phyloP scores from a whole-genome alignment of 2,888 invertebrate species.

The Hypena proboscidalis region DNA sequence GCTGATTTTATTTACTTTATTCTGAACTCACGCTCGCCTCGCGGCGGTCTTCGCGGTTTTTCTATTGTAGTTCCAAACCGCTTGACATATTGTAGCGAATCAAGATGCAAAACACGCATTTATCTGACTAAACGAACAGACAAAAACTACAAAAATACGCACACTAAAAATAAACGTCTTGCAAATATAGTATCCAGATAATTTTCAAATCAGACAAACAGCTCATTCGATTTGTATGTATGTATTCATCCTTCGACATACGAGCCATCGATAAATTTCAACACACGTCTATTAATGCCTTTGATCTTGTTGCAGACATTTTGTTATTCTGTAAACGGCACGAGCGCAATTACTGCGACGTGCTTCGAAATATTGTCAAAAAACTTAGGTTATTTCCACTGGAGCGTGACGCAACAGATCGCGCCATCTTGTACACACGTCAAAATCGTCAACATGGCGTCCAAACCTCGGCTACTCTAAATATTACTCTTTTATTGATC shows the following conservation, averaged over 20 bases:
- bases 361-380: conserved; percentile 74
- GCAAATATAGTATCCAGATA: conserved; percentile 42
- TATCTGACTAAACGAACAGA: conserved; percentile 30
- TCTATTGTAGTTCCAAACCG: conserved; percentile 36
- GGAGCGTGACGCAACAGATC: conserved; percentile 50
- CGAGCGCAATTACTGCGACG: conserved; percentile 78
- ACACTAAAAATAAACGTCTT: conserved; percentile 31
- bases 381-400: conserved; percentile 62
- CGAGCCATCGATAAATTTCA: conserved; percentile 77
- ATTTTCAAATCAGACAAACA: conserved; percentile 39
- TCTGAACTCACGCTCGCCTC: conserved; percentile 43
- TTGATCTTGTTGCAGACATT: conserved; percentile 78
- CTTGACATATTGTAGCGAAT: conserved; percentile 40
- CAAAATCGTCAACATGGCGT: conserved; percentile 58
- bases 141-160: conserved; percentile 35
- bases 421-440: conserved; percentile 64
- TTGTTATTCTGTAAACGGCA: conserved; percentile 76
- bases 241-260: conserved; percentile 69
- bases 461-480: conserved; percentile 30
- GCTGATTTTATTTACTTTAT: conserved; percentile 63
- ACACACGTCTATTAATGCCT: conserved; percentile 80
- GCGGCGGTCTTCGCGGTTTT: conserved; percentile 35
- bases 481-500: conserved; percentile 57
- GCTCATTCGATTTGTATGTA: conserved; percentile 56
- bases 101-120: conserved; percentile 40